Base-by-base conservation (phyloP, 2,113 vertebrate species). In the Rana temporaria region DNA sequence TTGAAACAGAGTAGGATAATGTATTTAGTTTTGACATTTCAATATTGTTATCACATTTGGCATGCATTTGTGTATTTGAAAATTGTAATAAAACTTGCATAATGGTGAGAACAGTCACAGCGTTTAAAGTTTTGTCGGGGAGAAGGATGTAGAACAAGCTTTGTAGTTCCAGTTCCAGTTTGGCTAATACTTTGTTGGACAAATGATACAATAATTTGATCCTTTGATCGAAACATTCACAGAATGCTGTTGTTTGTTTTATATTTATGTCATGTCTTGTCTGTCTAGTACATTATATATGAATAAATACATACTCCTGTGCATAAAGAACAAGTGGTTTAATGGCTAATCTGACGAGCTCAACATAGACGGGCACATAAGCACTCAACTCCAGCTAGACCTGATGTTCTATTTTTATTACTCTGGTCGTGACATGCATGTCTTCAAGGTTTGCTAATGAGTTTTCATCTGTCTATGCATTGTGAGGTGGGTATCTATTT, bases 401-500 rank as follows among this genome's bases (percentile, higher is more conserved):
- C 48, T 67, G 52, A 24, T 67, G 42, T 67, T 55, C 63, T 78
- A 15, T 53, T 19, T 78, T 78, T 53, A 60, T 62, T 48, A 12
- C 52, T 53, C 67, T 79, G 55, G 12, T 59, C n/a, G 34, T 63
- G 76, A 56, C 76, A 78, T 57, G 56, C n/a, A n/a, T 71, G 14
- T 8, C 56, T 59, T 68, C 48, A 69, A 42, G 52, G 32, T 62
- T 56, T 16, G 19, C 38, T 81, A 72, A 64, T 72, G 22, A 55
- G 38, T 30, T 17, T 72, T 64, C 67, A 64, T 22, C 38, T 73
- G 56, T 48, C 69, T 64, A 22, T 65, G 79, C 26, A 32, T 73
- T 81, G 32, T 59, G 11, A 48, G 19, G 15, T 55, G 14, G 72
- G 64, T 71, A 81, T 71, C 38, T 52, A 62, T 71, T 78, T 75